phyloP scores from a whole-genome alignment of 2,113 vertebrate genomes.

The Eurypyga helias region DNA sequence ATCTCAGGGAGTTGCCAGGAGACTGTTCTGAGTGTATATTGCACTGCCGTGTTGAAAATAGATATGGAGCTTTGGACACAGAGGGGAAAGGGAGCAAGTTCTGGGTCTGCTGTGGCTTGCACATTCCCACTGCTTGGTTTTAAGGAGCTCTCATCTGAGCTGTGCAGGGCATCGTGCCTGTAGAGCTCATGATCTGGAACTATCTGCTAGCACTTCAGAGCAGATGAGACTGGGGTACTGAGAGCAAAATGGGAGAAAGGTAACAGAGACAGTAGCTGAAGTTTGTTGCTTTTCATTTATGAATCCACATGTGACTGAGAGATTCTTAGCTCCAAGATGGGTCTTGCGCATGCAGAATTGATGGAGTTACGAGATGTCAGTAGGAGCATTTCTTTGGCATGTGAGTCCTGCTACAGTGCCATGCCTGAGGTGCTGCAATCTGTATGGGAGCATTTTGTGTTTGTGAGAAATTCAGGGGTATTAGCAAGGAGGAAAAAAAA shows the following conservation, averaged over 20 bases:
- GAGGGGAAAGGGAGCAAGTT: not conserved
- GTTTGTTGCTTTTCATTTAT: not conserved
- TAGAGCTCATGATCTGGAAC: not conserved
- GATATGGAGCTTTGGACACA: not conserved
- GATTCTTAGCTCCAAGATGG: not conserved
- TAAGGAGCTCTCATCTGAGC: not conserved
- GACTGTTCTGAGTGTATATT: not conserved
- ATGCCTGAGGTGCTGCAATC: not conserved
- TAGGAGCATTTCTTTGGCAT: not conserved
- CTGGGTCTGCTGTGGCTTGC: not conserved
- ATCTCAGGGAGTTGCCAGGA: not conserved
- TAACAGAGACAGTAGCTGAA: not conserved
- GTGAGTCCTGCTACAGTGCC: not conserved
- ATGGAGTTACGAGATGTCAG: not conserved
- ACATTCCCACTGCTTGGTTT: not conserved
- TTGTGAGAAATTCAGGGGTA: not conserved
- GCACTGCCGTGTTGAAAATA: not conserved
- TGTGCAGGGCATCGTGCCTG: not conserved
- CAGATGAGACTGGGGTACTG: not conserved
- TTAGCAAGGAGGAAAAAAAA: not conserved
- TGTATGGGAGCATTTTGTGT: rapidly evolving
- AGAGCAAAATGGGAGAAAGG: not conserved
- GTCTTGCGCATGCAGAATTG: not conserved
- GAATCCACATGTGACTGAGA: not conserved
- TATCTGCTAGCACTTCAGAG: not conserved